Conservation (phyloP, 2,113 vertebrate genomes). For the Python bivittatus region DNA sequence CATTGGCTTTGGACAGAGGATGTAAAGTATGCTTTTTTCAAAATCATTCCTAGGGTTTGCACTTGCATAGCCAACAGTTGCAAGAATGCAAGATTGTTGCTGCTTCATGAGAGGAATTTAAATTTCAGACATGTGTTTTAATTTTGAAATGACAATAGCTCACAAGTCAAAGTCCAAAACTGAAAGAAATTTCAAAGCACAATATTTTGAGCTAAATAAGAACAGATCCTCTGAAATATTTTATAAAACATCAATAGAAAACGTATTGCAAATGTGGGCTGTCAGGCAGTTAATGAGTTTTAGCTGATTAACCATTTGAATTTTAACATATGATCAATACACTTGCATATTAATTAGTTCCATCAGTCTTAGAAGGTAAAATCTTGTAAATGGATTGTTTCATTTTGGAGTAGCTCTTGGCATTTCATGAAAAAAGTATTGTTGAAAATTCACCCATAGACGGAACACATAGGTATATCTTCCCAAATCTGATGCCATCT, state of each 20-base stretch:
- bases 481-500: not conserved
- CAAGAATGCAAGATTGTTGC: not conserved
- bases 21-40: not conserved
- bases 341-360: not conserved
- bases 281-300: not conserved
- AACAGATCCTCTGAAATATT: not conserved
- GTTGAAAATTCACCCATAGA: not conserved
- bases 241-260: conserved; percentile 11
- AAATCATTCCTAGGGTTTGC: not conserved
- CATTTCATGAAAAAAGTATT: not conserved
- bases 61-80: not conserved
- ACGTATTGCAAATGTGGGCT: not conserved
- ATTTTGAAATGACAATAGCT: not conserved
- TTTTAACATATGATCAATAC: not conserved
- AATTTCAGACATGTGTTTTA: not conserved
- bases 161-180: not conserved
- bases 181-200: not conserved
- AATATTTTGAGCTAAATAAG: not conserved
- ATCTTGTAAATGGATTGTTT: not conserved
- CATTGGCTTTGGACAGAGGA: not conserved
- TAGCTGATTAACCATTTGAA: not conserved
- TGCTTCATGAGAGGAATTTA: not conserved
- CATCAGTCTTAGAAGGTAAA: not conserved
- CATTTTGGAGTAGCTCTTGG: not conserved
- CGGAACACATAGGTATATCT: not conserved